Evolutionary conservation across 2,113 vertebrate genomes (phyloP), one percentile per base, ranked within the genome.

Genomic region (Ophthalmolycus amberensis): DNA sequence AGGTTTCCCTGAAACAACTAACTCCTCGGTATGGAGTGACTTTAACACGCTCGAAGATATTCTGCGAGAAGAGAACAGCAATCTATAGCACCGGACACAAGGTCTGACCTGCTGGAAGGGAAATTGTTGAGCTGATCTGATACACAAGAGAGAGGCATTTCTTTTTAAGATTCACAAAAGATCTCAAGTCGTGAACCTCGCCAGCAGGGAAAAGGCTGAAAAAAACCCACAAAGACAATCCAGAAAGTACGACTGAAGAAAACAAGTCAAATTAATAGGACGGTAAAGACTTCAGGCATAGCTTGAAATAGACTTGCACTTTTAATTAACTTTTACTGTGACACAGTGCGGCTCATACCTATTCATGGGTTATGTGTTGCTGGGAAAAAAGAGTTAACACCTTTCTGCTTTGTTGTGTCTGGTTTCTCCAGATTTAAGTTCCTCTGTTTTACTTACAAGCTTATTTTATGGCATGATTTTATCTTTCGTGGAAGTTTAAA

Each of bases 201-300:
- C 89, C 78, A n/a, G 85, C 52, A 89, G 90, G 78, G 10, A 70
- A 77, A 71, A 62, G 69, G 73, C 68, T 73, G 38, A 46, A 63
- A 85, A 87, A 81, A 59, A 34, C 9, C 16, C 56, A 82, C 66
- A 75, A 50, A 88, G 69, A 86, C 72, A 71, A 88, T 71, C 32
- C 74, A 71, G 75, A 77, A 79, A 85, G 85, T 70, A 69, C 69
- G 71, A 83, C 27, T 77, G 89, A 88, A 70, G 84, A 89, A 92
- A 92, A 91, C 91, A 92, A 93, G 90, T 93, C 91, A 91, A 71
- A 91, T 88, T 90, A 92, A 90, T 90, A 79, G 85, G 90, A 83
- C 89, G 84, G 64, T 84, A 68, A 90, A 86, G 90, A 89, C 89
- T 92, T 71, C 38, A 89, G 92, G 91, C 92, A 84, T 80, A 46